Evolutionary conservation across 2,113 vertebrate species (phyloP).

Genomic region (Tympanuchus pallidicinctus): DNA sequence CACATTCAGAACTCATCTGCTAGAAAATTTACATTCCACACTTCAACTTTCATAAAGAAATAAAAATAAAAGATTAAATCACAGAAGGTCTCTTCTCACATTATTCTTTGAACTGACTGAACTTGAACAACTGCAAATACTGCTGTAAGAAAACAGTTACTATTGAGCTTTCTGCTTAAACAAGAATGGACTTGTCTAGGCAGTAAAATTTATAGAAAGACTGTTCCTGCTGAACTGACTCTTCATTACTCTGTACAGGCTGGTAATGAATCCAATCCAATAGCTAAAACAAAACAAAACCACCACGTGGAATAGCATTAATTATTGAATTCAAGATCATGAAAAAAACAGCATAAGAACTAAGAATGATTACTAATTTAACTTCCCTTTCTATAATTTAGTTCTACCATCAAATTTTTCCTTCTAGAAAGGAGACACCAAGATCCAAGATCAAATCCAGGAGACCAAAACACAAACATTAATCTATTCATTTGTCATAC

Average conservation of each 20-base stretch:
- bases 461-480: background rate
- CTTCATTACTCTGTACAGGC: background rate
- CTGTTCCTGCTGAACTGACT: background rate
- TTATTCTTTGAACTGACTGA: slow-evolving; percentile 19
- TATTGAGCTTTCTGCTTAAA: background rate
- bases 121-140: slow-evolving; percentile 23
- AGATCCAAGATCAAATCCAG: background rate
- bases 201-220: background rate
- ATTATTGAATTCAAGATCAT: background rate
- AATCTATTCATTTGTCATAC: background rate
- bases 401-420: background rate
- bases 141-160: slow-evolving; percentile 1
- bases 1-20: background rate
- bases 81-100: slow-evolving; percentile 28
- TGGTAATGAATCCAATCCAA: background rate
- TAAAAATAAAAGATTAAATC: slow-evolving; percentile 33
- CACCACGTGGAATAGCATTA: background rate
- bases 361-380: background rate
- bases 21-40: slow-evolving; percentile 22
- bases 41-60: slow-evolving; percentile 36
- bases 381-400: background rate
- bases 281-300: background rate
- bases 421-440: background rate
- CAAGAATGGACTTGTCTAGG: background rate
- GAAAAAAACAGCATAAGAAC: background rate